Evolutionary conservation across 2,113 vertebrate genomes (phyloP), one percentile per base, ranked within the genome.

Genomic region (Daphoenositta chrysoptera): DNA sequence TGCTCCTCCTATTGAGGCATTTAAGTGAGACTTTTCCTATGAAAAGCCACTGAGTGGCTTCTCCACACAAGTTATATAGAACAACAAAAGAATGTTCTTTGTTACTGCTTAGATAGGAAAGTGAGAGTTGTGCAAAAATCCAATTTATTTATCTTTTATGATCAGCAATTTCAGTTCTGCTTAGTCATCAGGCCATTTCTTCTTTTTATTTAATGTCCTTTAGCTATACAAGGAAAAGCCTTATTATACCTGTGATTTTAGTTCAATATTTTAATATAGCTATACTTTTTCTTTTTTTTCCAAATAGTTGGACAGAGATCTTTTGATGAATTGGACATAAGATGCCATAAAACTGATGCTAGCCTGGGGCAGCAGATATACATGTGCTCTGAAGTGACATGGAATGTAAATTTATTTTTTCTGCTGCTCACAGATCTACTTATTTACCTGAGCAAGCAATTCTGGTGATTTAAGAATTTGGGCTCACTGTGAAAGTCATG

Each of bases 291-390:
- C 30, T 61, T 39, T 80, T 68, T 68, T 75, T 75, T 80, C 44
- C 79, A 92, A 97, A 81, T 31, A 95, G 78, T 28, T 85, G 72
- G 56, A 63, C 60, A 83, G 56, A 93, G 85, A 73, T 86, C 78
- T 96, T 95, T 77, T 78, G 96, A 94, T 60, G 63, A 93, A 92
- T 77, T 72, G 31, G 21, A 94, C 77, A 87, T n/a, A 83, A 93
- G 63, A 68, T 66, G 35, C 53, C 89, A 69, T 61, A 37, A 56
- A 94, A 97, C 75, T 96, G 88, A 91, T 85, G 64, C 72, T 95
- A 83, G 86, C 90, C 92, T n/a, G 37, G 21, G 83, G 93, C 76
- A 90, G 83, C 45, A 95, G 84, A 94, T 87, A 82, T 35, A 72
- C 14, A 8, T 35, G 61, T 27, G 39, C 87, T 73, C 68, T 53